A percentile compares a stretch with the other conserved stretches of the same genome.
These are phyloP conservation scores for Papilio aristodemus DNA, from an alignment of 1,140 invertebrate genomes.

Conservation along the genomic window DNA sequence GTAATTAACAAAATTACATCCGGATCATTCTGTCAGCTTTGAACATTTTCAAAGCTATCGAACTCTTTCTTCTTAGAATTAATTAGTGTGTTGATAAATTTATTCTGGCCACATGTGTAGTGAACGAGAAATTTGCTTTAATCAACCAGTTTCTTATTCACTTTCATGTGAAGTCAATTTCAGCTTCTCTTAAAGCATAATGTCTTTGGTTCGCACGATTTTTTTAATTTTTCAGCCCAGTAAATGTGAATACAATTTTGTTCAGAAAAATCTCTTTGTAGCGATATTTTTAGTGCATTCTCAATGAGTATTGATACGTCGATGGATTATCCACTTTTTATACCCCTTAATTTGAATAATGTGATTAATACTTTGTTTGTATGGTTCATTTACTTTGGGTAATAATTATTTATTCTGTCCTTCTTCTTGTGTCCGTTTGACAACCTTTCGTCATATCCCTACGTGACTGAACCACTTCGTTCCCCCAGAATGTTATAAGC, in stretches of 20 bases:
- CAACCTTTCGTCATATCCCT: neutral
- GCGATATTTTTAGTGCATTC: neutral
- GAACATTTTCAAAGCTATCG: slow-evolving; percentile 8
- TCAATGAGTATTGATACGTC: neutral
- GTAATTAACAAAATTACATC: neutral
- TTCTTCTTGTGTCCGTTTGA: no score
- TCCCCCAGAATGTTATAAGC: neutral
- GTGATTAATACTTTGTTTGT: no score
- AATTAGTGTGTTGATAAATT: slow-evolving; percentile 31
- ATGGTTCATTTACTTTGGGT: no score
- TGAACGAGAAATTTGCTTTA: slow-evolving; percentile 18
- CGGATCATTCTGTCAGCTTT: neutral
- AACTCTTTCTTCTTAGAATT: slow-evolving; percentile 2
- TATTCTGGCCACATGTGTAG: slow-evolving; percentile 16
- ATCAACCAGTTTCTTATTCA: slow-evolving; percentile 22
- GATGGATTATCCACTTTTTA: no score
- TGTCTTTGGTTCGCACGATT: slow-evolving; percentile 18
- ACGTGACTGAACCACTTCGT: neutral
- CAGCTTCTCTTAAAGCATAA: slow-evolving; percentile 16
- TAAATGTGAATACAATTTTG: slow-evolving; percentile 29
- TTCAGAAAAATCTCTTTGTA: no score
- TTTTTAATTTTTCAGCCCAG: slow-evolving; percentile 24
- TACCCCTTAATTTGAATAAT: no score
- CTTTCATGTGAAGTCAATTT: slow-evolving; percentile 27
- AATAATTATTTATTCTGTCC: no score